phyloP scores from a whole-genome alignment of 2,888 invertebrate genomes.

The Drosophila buzzatii region DNA sequence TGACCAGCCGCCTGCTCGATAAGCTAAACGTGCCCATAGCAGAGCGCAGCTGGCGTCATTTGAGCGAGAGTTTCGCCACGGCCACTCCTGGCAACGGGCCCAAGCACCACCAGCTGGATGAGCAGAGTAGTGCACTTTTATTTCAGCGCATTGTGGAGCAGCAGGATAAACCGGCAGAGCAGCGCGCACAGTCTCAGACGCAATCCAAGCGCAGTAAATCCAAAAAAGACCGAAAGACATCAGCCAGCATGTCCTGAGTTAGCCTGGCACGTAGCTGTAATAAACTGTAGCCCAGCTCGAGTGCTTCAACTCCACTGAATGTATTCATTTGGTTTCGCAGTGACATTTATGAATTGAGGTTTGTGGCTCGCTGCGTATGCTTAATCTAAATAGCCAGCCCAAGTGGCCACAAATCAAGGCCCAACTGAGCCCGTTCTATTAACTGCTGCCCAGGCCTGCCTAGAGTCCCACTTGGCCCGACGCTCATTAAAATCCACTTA shows the following conservation, averaged over 20 bases:
- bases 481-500: constrained; percentile 79
- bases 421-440: constrained; percentile 25
- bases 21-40: constrained; percentile 87
- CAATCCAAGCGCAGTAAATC: constrained; percentile 58
- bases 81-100: constrained; percentile 19
- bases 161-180: constrained; percentile 31
- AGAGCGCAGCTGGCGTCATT: constrained; percentile 86
- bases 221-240: constrained; percentile 53
- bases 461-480: constrained; percentile 15
- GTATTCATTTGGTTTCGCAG: constrained; percentile 44
- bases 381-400: constrained; percentile 58
- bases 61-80: constrained; percentile 78
- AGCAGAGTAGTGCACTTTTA: constrained; percentile 73
- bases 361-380: constrained; percentile 48
- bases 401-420: constrained; percentile 63
- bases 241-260: constrained; percentile 50
- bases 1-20: constrained; percentile 89
- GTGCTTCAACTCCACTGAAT: constrained; percentile 17
- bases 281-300: constrained; percentile 61
- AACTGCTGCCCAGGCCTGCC: neutral
- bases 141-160: constrained; percentile 81
- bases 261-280: constrained; percentile 58
- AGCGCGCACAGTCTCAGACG: constrained; percentile 24
- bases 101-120: constrained; percentile 43
- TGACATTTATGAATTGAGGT: constrained; percentile 68